Conservation (phyloP, 1,140 invertebrate species). For the Eufriesea mexicana region DNA sequence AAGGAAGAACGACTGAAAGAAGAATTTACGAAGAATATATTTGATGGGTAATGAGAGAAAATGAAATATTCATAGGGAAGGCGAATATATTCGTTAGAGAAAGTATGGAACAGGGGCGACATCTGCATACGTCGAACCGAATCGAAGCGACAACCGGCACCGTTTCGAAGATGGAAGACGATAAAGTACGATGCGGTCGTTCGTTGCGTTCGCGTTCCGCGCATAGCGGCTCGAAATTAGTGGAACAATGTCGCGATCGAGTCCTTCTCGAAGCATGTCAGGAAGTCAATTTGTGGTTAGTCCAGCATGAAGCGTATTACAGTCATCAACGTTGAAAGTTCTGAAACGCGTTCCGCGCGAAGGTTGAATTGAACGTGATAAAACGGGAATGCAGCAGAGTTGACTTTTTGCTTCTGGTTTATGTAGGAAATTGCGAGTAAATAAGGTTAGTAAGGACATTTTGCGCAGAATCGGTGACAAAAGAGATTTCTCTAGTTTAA, state of each 20-base stretch:
- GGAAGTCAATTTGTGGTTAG: conserved; percentile 49
- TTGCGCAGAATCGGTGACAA: background rate
- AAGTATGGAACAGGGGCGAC: too few relatives aligned
- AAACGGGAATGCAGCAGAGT: background rate
- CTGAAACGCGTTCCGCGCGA: conserved; percentile 34
- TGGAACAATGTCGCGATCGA: conserved; percentile 38
- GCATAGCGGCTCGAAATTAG: conserved; percentile 27
- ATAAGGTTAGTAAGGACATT: background rate
- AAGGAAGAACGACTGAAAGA: too few relatives aligned
- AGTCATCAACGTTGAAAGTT: conserved; percentile 45
- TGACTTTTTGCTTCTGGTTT: background rate
- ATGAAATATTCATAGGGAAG: too few relatives aligned
- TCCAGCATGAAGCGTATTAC: conserved; percentile 44
- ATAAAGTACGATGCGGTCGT: background rate
- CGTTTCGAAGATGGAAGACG: background rate
- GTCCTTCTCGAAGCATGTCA: conserved; percentile 44
- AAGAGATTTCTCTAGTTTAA: background rate
- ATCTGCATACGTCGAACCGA: too few relatives aligned
- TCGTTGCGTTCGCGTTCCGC: background rate
- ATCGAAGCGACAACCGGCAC: too few relatives aligned
- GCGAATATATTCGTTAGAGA: too few relatives aligned
- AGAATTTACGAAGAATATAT: too few relatives aligned
- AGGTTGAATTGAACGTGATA: conserved; percentile 18
- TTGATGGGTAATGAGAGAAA: too few relatives aligned
- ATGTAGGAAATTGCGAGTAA: background rate